Percentiles rank a stretch among this genome's conserved stretches.
phyloP scores from a whole-genome alignment of 2,888 invertebrate species.

The Yponomeuta cagnagella region DNA sequence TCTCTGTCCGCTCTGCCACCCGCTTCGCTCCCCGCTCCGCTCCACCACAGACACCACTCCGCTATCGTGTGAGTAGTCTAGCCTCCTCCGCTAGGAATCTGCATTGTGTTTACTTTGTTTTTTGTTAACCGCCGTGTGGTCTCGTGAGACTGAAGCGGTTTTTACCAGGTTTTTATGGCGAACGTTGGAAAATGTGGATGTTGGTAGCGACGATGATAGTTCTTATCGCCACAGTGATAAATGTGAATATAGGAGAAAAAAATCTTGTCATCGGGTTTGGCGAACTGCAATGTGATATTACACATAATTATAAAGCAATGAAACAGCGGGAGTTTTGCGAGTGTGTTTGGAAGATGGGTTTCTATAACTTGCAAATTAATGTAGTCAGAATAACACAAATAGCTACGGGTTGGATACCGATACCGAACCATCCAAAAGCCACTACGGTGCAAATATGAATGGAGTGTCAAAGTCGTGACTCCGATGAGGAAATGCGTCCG shows the following conservation, averaged over 20 bases:
- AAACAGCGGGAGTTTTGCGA: no score
- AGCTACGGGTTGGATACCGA: no score
- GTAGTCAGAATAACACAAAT: no score
- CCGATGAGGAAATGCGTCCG: neutral
- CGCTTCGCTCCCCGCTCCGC: constrained; percentile 45
- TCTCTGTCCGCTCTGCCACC: constrained; percentile 77
- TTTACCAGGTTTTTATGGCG: neutral
- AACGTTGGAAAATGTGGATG: no score
- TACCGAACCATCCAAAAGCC: neutral
- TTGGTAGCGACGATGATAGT: no score
- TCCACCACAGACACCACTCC: constrained; percentile 64
- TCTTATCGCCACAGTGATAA: no score
- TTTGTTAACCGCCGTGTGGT: neutral
- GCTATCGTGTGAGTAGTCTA: constrained; percentile 58
- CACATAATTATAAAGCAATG: no score
- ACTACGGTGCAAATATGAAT: neutral
- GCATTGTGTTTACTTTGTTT: neutral
- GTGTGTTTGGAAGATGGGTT: no score
- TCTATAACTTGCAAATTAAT: no score
- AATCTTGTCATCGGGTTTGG: no score
- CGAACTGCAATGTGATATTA: no score
- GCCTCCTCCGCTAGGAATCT: neutral
- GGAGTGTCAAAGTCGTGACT: neutral
- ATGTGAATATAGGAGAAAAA: no score
- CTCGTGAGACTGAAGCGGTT: neutral